Base-by-base conservation (phyloP, 2,797 vertebrate species). In the Hyperoplus lanceolatus region DNA sequence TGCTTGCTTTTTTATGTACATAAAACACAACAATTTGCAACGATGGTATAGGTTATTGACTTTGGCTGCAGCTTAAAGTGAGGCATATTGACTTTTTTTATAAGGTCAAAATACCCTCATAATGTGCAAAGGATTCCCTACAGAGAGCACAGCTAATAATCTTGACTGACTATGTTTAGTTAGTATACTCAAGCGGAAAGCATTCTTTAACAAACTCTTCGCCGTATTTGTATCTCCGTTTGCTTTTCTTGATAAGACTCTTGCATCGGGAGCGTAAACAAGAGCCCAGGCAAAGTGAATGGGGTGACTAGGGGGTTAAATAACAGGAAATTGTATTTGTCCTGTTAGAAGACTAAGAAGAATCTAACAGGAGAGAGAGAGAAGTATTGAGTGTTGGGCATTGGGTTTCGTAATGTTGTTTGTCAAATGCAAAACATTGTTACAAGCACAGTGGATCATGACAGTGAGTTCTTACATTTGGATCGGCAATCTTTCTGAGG, bases 401-500 rank as follows among this genome's bases (percentile, higher is more conserved):
- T 29, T 29, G 29, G 29, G 29, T 29, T 29, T 29, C 0, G 10
- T 21, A 7, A 36, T 51, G 49, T 45, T 41, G 9, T 5, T 46
- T 56, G 39, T 67, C 16, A 54, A 49, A 63, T 54, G 3, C 38
- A 69, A 67, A 61, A 29, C 57, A 12, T 10, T 51, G 45, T 51
- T 15, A 46, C 0, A 5, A 42, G 45, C 53, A 60, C 39, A 57
- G 8, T 15, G 43, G 1, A 63, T 55, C 50, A 45, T n/a, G 18
- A 46, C 18, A 6, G 4, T 6, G 10, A 39, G 63, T 56, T 83
- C 95, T 94, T 88, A 99, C 98, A 56, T 87, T 56, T 0, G 95
- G 93, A 42, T 96, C 92, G 53, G 69, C 12, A 41, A 99, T 86
- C 63, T 74, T 95, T 13, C 59, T 64, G 43, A 97, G 59, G 65